Base-by-base conservation (phyloP, 2,113 vertebrate species). In the Camelus bactrianus region DNA sequence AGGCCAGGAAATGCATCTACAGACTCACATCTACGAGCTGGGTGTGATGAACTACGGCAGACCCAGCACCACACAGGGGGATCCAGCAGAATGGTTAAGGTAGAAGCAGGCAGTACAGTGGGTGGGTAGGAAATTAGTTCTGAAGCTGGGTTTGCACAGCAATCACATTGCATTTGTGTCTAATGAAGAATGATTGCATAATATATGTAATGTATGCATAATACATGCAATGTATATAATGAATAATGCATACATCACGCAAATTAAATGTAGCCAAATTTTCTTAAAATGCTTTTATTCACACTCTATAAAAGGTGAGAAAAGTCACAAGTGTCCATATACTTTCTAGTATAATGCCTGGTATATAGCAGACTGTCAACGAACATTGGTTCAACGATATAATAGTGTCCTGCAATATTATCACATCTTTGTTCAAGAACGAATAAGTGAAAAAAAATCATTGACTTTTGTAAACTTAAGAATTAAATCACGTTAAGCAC, bases 271-370 rank as follows among this genome's bases (percentile, higher is more conserved):
- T 12, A 92, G 8, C 22, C 32, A 89, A 13, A 64, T 91, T 86
- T 86, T 76, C 54, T 91, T 85, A 16, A 75, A 93, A 42, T 91
- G 4, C 13, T 70, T 94, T 96, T 86, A 11, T 65, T 92, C 58
- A 80, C 6, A 35, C 4, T 81, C 24, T 81, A 48, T 11, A 19
- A 77, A 58, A 72, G 8, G 16, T 70, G 38, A 73, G 32, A 42
- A 76, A 72, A 84, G 65, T 52, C 16, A 1, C n/a, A 42, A 32
- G 11, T 69, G 35, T 67, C 77, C 10, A 5, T 30, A 3, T 80
- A 54, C n/a, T 54, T 54, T 72, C 76, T 46, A 70, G 52, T 13
- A 42, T 32, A n/a, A 91, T 5, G 52, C n/a, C 42, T 52, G 62
- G 7, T 1, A 26, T 5, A 28, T 22, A 28, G 60, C 22, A 91